Evolutionary conservation across 2,113 vertebrate species (phyloP), one percentile per base, ranked within the genome.

Genomic region (Cebus imitator): DNA sequence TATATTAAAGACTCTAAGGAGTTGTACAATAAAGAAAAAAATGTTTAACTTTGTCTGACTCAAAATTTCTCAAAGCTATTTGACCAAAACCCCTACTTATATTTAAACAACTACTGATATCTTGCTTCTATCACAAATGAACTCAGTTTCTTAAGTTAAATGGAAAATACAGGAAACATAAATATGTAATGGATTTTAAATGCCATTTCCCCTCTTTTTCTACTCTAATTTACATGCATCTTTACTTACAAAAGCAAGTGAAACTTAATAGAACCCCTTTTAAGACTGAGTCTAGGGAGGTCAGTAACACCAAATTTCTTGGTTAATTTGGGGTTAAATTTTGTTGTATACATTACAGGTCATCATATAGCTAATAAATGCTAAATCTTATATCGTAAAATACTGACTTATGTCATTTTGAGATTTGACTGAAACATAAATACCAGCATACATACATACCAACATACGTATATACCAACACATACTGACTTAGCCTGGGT

Each of bases 331-430:
- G n/a, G 17, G 37, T 83, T 87, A 57, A 94, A 48, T 16, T 30
- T 52, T 84, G 89, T 32, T 70, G 2, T 57, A 12, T 87, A 12
- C 14, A 70, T 64, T 78, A 52, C 4, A 57, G 76, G 23, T 84
- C 80, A 8, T 83, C 50, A 91, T 20, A 48, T 12, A 79, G 43
- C 64, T 90, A 72, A 35, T 57, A 92, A 86, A 76, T 96, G 35
- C 18, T 70, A 84, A 95, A 32, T 94, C 12, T 68, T 92, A 48
- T 10, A 23, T 14, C 92, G n/a, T 76, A 96, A 96, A 72, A 84
- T 81, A 73, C 4, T 27, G 30, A 12, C 5, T 50, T 35, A 21
- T 96, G 20, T 21, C 58, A 75, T 95, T 87, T 94, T 96, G 91
- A 95, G 35, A 79, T 84, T 85, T 12, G 5, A 68, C 2, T 61